Base-by-base conservation (phyloP, 2,888 invertebrate species). In the Portevinia maculata region DNA sequence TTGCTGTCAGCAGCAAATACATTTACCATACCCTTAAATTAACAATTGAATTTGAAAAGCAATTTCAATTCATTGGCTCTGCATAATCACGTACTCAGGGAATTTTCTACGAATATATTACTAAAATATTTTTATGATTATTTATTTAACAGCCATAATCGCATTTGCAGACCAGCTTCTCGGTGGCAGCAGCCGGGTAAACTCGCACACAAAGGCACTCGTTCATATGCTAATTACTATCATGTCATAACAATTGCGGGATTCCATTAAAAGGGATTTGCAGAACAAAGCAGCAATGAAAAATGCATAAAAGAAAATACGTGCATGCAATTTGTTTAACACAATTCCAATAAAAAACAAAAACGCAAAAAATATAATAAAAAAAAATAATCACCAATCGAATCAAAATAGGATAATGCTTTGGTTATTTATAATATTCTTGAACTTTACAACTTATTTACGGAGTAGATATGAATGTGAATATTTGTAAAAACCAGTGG, bases 331-430 rank as follows among this genome's bases (percentile, higher is more conserved):
- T 79, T 79, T 79, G 60, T 67, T 39, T 30, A 60, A 55, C 65
- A 65, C 39, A 59, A 69, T 46, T 37, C 11, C 46, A 37, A 39
- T 34, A 53, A 39, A n/a, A n/a, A n/a, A n/a, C 5, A 55, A 44
- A 37, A 48, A 15, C n/a, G 30, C 13, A 52, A 46, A 60, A 13
- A n/a, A 57, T 60, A 37, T 37, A 11, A 48, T 28, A 46, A 48
- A 46, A 53, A 53, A 19, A 76, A 48, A 60, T 59, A 70, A 76
- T 83, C 71, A 67, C 30, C 71, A 62, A 76, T 79, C 28, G 57
- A 69, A 60, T 52, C 48, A 78, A 67, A 83, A 83, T 83, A 73
- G 83, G 83, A 83, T 78, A 83, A 83, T 83, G 78, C 83, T 67
- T 24, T 62, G 59, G 76, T 83, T 78, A 83, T 83, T 83, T 78